phyloP scores from a whole-genome alignment of 2,113 vertebrate genomes.

The Vidua chalybeata region DNA sequence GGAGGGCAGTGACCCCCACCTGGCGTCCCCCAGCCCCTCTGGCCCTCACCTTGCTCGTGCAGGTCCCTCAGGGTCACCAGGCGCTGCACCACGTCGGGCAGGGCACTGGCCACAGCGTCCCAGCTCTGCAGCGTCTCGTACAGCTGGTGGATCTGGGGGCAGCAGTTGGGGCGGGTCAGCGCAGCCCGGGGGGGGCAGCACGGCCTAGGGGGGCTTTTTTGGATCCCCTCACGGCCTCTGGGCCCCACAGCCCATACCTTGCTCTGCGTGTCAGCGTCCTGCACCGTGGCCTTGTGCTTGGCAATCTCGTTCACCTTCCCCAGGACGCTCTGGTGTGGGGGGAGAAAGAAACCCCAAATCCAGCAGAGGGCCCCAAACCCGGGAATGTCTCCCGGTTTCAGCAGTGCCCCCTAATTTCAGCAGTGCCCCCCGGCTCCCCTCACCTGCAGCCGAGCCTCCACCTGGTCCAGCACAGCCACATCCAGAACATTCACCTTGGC shows the following conservation, averaged over 20 bases:
- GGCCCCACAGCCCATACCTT: constrained; percentile 74
- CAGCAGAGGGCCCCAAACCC: too few relatives aligned
- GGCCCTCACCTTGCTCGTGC: neutral
- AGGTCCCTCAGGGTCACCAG: neutral
- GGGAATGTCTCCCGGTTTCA: accelerated
- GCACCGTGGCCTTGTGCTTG: constrained; percentile 91
- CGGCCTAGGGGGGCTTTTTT: neutral
- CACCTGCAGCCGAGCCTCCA: constrained; percentile 94
- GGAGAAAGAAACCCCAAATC: neutral
- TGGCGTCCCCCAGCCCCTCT: accelerated
- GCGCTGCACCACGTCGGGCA: neutral
- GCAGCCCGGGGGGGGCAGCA: neutral
- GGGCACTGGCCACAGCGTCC: neutral
- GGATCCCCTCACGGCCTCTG: neutral
- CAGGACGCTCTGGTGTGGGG: constrained; percentile 83
- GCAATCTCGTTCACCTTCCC: constrained; percentile 97
- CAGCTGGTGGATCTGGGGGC: neutral
- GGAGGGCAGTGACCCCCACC: neutral
- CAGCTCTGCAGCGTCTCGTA: neutral
- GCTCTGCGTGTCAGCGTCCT: constrained; percentile 92
- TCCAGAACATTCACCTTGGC: constrained; percentile 90
- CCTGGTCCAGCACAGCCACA: constrained; percentile 88
- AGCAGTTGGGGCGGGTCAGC: neutral
- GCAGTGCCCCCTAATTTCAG: neutral
- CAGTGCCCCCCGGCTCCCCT: neutral